These are phyloP conservation scores for Nothobranchius furzeri DNA, from an alignment of 2,113 vertebrate genomes.

Conservation along the genomic window DNA sequence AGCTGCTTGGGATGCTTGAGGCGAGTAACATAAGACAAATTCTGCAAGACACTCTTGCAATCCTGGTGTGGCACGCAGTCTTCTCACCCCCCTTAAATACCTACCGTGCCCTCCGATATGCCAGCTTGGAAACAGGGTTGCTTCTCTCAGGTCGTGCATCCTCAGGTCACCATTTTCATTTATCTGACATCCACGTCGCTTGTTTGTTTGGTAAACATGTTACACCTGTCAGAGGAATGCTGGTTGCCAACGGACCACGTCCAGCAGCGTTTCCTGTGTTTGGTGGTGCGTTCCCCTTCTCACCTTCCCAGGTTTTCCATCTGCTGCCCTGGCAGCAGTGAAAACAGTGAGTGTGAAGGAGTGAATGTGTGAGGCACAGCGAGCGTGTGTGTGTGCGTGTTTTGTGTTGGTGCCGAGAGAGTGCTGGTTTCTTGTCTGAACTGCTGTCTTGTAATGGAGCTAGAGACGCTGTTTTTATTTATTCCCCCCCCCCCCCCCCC, in stretches of 20 bases:
- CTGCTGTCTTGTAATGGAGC: slow-evolving; percentile 55
- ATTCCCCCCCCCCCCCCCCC: slow-evolving; percentile 77
- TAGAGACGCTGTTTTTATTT: slow-evolving; percentile 93
- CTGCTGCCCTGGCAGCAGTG: slow-evolving; percentile 86
- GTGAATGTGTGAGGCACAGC: slow-evolving; percentile 56
- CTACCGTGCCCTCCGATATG: slow-evolving; percentile 57
- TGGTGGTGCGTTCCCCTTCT: slow-evolving; percentile 70
- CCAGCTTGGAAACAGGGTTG: slow-evolving; percentile 48
- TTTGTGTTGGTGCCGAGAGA: slow-evolving; percentile 4
- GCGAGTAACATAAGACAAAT: slow-evolving; percentile 80
- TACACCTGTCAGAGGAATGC: slow-evolving; percentile 89
- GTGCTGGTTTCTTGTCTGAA: slow-evolving; percentile 43
- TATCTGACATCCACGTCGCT: slow-evolving; percentile 74
- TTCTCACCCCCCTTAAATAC: slow-evolving; percentile 66
- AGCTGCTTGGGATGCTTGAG: slow-evolving; percentile 69
- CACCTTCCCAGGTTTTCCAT: slow-evolving; percentile 75
- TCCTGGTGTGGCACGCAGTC: slow-evolving; percentile 70
- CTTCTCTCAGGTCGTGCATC: slow-evolving; percentile 82
- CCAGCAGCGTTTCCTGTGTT: slow-evolving; percentile 83
- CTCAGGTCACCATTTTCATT: slow-evolving; percentile 58
- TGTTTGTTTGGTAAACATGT: slow-evolving; percentile 90
- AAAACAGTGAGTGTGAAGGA: slow-evolving; percentile 66
- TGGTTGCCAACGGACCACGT: slow-evolving; percentile 82
- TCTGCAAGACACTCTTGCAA: slow-evolving; percentile 66
- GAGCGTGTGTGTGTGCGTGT: slow-evolving; percentile 50